A percentile compares a stretch with the other conserved stretches of the same genome.
Evolutionary conservation across 2,888 invertebrate genomes (phyloP).

Genomic region (Tryphoninae sp.): DNA sequence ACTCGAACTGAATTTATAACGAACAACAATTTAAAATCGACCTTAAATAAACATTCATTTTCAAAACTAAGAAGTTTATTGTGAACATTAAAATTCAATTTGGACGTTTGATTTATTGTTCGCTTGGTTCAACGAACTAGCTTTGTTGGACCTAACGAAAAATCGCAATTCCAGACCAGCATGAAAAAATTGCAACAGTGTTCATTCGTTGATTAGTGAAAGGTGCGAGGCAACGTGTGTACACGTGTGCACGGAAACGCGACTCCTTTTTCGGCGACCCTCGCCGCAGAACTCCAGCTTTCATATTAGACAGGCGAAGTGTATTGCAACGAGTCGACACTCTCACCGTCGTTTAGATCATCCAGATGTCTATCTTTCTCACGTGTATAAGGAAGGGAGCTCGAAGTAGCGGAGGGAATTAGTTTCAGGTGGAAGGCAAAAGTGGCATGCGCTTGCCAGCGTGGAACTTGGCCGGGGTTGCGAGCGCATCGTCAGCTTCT

Average conservation of each 20-base stretch:
- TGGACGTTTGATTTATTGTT: constrained; percentile 2
- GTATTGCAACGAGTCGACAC: constrained; percentile 49
- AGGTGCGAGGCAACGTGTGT: constrained; percentile 37
- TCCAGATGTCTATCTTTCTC: constrained; percentile 51
- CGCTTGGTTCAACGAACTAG: constrained; percentile 17
- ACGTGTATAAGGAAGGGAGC: constrained; percentile 32
- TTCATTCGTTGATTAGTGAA: constrained; percentile 34
- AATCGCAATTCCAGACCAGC: constrained; percentile 20
- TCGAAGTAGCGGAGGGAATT: constrained; percentile 41
- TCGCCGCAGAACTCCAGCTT: constrained; percentile 49
- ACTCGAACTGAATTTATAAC: no score
- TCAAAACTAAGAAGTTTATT: no score
- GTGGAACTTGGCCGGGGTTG: constrained; percentile 29
- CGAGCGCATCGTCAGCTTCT: constrained; percentile 24
- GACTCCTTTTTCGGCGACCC: constrained; percentile 57
- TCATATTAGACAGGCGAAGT: constrained; percentile 38
- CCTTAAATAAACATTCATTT: no score
- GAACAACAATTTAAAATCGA: no score
- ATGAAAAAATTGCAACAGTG: constrained; percentile 21
- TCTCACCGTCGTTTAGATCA: constrained; percentile 37
- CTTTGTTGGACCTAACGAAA: constrained; percentile 7
- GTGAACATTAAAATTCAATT: no score
- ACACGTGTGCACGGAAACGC: constrained; percentile 19
- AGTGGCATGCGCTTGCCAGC: constrained; percentile 35
- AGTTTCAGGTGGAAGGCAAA: constrained; percentile 56